These are phyloP conservation scores for Aphrophora alni DNA, from an alignment of 2,888 invertebrate genomes.

Conservation along the genomic window DNA sequence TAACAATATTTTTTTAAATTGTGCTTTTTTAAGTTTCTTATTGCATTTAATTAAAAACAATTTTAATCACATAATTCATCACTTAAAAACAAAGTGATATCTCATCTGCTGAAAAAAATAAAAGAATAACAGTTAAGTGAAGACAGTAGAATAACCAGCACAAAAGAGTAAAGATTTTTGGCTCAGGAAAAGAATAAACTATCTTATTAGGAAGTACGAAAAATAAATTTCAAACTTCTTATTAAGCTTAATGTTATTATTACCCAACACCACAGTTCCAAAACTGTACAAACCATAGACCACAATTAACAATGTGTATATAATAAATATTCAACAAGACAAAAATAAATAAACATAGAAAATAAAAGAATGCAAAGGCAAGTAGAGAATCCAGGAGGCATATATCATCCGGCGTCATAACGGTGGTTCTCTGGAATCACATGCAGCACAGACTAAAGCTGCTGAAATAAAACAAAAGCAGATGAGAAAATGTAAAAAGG, in stretches of 20 bases:
- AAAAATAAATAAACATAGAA: slow-evolving; percentile 41
- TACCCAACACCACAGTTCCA: background rate
- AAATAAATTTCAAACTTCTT: background rate
- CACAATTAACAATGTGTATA: too few relatives aligned
- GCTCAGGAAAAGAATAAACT: slow-evolving; percentile 9
- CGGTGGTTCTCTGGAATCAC: background rate
- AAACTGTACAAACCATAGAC: too few relatives aligned
- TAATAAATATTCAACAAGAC: slow-evolving; percentile 14
- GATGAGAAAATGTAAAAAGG: background rate
- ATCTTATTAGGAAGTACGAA: background rate
- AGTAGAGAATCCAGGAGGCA: slow-evolving; percentile 41
- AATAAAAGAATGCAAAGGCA: slow-evolving; percentile 48
- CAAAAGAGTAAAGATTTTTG: slow-evolving; percentile 12
- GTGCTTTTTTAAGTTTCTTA: too few relatives aligned
- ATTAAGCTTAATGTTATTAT: background rate
- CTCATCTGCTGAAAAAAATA: background rate
- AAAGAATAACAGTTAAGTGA: background rate
- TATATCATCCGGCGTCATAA: background rate
- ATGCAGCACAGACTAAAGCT: background rate
- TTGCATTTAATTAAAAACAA: too few relatives aligned
- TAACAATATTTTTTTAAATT: too few relatives aligned
- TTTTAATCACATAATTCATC: too few relatives aligned
- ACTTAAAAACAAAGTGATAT: too few relatives aligned
- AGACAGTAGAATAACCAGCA: slow-evolving; percentile 18
- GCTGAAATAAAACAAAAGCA: background rate